Conservation (phyloP, 2,797 vertebrate species). For the Pipistrellus pygmaeus region DNA sequence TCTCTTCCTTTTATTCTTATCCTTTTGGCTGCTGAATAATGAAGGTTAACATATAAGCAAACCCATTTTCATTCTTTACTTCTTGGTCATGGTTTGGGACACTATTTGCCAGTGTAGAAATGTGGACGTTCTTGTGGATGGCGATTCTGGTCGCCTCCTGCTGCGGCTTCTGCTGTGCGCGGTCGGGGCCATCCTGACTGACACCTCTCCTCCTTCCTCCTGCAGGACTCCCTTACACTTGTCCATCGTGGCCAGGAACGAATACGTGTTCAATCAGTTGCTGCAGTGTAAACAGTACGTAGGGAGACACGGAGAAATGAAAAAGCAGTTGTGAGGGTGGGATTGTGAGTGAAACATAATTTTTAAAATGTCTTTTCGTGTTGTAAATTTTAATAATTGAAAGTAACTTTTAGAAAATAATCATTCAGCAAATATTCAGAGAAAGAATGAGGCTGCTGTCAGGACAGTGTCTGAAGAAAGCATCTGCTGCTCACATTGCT, state of each 20-base stretch:
- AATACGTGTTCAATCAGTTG: constrained; percentile 96
- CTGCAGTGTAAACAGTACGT: constrained; percentile 98
- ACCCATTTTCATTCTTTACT: neutral
- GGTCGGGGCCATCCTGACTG: neutral
- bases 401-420: neutral
- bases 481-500: neutral
- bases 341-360: constrained; percentile 51
- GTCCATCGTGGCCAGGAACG: constrained; percentile 95
- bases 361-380: neutral
- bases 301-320: neutral
- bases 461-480: neutral
- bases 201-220: neutral
- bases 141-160: neutral
- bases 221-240: constrained; percentile 95
- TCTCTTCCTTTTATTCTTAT: constrained; percentile 3
- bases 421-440: neutral
- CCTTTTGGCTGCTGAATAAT: neutral
- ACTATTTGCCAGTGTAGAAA: neutral
- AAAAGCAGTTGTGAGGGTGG: constrained; percentile 67
- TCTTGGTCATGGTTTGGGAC: constrained; percentile 11
- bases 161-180: neutral
- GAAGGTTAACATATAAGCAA: neutral
- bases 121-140: neutral
- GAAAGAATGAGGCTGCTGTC: neutral
- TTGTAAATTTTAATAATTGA: neutral